Evolutionary conservation across 1,140 invertebrate genomes (phyloP), one percentile per base, ranked within the genome.

Genomic region (Centruroides vittatus): DNA sequence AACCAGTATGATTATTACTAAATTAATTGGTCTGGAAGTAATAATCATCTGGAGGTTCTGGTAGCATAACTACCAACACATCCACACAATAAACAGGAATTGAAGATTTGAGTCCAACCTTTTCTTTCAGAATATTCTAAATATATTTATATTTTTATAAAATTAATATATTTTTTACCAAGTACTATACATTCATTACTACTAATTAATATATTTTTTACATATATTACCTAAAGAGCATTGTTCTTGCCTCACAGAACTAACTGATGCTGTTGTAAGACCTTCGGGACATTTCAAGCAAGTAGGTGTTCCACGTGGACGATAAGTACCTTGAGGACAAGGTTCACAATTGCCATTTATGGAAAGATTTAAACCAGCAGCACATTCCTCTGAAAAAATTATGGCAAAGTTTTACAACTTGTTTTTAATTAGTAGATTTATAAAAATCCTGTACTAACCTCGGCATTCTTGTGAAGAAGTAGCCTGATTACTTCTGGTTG

Each of bases 341-440:
- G 89, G 82, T 68, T 93, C 88, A 73, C 95, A 99, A 54, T 86
- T 84, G 12, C 94, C 95, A 70, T 90, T 88, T 46, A 83, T 78
- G 49, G 83, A 86, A 61, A 98, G 74, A 71, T 96, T 93, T 73
- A 89, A 84, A 10, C 82, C 93, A 61, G 87, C 89, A 13, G 83
- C 84, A 74, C 93, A 98, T 71, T 95, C 89, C 61, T 62, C 64
- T 65, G 49, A 8, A 50, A 55, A 53, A 48, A 35, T 11, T 41
- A 59, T 52, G 7, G 52, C 3, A 51, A 34, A 50, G 12, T 57
- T 57, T n/a, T 5, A 13, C 11, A 49, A 49, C n/a, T 49, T 9
- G 9, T 23, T 51, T 52, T 23, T 62, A 48, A 60, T 11, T 11
- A 11, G 5, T 41, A 41, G 58, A 48, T 34, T 48, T 12, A 55